Evolutionary conservation across 2,797 vertebrate species (phyloP).

Genomic region (Falco novaeseelandiae): DNA sequence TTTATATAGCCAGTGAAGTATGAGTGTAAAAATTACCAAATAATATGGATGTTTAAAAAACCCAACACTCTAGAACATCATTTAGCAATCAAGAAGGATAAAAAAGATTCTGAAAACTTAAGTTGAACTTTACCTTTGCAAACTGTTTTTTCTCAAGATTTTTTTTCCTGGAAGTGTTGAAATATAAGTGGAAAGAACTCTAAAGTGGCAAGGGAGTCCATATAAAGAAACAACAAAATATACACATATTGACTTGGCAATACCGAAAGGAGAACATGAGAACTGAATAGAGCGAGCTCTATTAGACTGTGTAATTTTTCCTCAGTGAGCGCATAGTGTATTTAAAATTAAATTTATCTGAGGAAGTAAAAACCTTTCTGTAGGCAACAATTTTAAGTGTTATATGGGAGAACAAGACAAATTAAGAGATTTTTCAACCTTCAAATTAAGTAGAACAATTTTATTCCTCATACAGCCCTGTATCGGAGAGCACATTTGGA

Average conservation of each 20-base stretch:
- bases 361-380: not conserved
- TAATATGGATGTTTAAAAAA: not conserved
- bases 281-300: not conserved
- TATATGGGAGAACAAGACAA: not conserved
- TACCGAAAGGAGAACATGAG: not conserved
- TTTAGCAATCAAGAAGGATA: not conserved
- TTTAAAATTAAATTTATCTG: not conserved
- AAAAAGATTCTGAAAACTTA: not conserved
- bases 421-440: not conserved
- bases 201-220: not conserved
- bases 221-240: not conserved
- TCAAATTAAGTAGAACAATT: not conserved
- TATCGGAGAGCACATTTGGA: not conserved
- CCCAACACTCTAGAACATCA: not conserved
- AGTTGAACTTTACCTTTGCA: not conserved
- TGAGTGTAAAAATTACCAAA: not conserved
- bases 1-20: conserved; percentile 12
- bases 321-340: not conserved
- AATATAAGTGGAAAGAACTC: not conserved
- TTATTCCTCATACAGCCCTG: not conserved
- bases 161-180: not conserved
- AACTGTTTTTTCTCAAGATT: not conserved
- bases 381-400: not conserved
- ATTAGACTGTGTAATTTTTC: not conserved
- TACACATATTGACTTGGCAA: not conserved